Percentiles rank a stretch among this genome's conserved stretches.
These are phyloP conservation scores for Flexamia atlantica DNA, from an alignment of 2,888 invertebrate species.

Conservation along the genomic window DNA sequence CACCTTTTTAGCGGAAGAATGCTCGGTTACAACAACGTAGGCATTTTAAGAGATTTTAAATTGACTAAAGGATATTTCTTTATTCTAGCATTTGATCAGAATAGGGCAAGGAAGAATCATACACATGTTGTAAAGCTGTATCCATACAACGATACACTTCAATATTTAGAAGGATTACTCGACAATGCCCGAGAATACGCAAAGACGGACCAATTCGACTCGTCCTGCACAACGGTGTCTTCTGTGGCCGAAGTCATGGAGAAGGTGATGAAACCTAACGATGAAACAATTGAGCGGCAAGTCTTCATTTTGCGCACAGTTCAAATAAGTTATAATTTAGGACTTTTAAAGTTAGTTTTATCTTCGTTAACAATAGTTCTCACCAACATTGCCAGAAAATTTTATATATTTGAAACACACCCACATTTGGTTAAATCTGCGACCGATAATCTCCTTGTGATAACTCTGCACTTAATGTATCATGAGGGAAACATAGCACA, in stretches of 20 bases:
- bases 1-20: not conserved
- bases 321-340: too few relatives aligned
- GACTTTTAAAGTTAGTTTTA: not conserved
- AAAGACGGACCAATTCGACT: too few relatives aligned
- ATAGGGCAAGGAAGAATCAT: not conserved
- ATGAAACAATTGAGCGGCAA: too few relatives aligned
- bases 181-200: too few relatives aligned
- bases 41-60: too few relatives aligned
- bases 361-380: not conserved
- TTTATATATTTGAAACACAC: not conserved
- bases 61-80: not conserved
- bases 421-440: not conserved
- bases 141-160: not conserved
- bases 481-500: not conserved
- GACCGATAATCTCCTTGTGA: too few relatives aligned
- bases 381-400: too few relatives aligned
- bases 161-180: not conserved
- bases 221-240: too few relatives aligned
- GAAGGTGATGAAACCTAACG: too few relatives aligned
- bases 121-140: not conserved
- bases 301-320: too few relatives aligned
- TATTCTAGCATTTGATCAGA: not conserved
- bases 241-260: too few relatives aligned
- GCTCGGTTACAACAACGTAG: not conserved
- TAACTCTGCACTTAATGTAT: too few relatives aligned